Percentiles rank a stretch among this genome's conserved stretches.
phyloP scores from a whole-genome alignment of 1,140 invertebrate species.

The Diachasma alloeum region DNA sequence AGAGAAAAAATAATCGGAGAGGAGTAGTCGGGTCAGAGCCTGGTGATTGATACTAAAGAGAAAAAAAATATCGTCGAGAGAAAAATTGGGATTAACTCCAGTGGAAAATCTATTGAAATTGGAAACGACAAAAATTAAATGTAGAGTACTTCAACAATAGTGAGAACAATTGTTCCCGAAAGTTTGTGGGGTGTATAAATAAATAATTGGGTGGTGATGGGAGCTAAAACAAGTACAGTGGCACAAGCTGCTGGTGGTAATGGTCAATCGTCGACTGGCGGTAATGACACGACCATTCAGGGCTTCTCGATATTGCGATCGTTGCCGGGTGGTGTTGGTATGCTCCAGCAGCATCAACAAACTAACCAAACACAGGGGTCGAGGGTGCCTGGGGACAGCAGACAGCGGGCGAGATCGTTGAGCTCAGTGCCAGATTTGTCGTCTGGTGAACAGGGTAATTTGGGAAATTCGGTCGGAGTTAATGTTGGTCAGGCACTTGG shows the following conservation, averaged over 20 bases:
- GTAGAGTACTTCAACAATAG: background rate
- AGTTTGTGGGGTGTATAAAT: background rate
- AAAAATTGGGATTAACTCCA: background rate
- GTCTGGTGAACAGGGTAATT: constrained; percentile 52
- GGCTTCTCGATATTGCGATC: constrained; percentile 79
- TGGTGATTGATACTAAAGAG: background rate
- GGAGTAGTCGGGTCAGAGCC: background rate
- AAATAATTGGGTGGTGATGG: constrained; percentile 66
- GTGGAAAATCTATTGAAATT: background rate
- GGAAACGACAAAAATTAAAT: background rate
- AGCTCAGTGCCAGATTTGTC: constrained; percentile 82
- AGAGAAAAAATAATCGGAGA: background rate
- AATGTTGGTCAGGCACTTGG: constrained; percentile 60
- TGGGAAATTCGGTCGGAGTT: constrained; percentile 56
- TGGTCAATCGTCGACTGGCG: constrained; percentile 77
- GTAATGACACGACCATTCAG: constrained; percentile 71
- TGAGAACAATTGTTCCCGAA: background rate
- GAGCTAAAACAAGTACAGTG: constrained; percentile 82
- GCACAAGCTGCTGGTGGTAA: constrained; percentile 78
- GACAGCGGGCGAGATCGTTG: constrained; percentile 81
- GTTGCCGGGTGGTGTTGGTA: constrained; percentile 69
- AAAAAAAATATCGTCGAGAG: background rate
- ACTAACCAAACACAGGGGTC: constrained; percentile 59
- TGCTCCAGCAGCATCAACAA: constrained; percentile 56
- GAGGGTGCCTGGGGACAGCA: constrained; percentile 73